Conservation (phyloP, 2,113 vertebrate genomes). For the Phocoena phocoena region DNA sequence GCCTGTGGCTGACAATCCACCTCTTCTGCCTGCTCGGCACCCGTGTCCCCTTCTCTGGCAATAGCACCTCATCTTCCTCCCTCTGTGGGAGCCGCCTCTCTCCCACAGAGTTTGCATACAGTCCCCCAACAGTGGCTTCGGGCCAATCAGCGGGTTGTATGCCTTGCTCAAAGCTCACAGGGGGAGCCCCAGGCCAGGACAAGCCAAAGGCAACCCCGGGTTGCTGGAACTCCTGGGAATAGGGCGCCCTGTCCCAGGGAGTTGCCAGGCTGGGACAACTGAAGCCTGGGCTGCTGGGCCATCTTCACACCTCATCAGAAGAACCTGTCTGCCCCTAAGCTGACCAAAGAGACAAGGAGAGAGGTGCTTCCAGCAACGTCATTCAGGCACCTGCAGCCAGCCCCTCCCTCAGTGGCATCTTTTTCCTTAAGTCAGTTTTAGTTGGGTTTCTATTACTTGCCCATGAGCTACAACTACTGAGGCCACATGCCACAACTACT, state of each 20-base stretch:
- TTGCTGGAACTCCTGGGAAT: background rate
- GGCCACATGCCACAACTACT: no score
- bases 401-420: background rate
- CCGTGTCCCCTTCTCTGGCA: background rate
- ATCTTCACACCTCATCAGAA: background rate
- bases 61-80: background rate
- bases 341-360: background rate
- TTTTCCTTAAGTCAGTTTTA: background rate
- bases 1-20: background rate
- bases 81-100: background rate
- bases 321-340: background rate
- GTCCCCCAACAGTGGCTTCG: background rate
- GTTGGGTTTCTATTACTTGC: background rate
- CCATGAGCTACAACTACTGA: no score
- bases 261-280: rapidly evolving
- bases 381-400: background rate
- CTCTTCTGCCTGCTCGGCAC: background rate
- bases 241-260: no score
- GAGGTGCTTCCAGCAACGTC: background rate
- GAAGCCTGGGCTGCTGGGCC: background rate
- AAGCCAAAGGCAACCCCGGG: background rate
- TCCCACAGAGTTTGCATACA: background rate
- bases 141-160: background rate
- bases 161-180: background rate
- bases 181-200: background rate